A percentile compares a stretch with the other conserved stretches of the same genome.
Evolutionary conservation across 92 coral and sea anemone genomes (phyloP).

Genomic region (Zoanthus gigantus): DNA sequence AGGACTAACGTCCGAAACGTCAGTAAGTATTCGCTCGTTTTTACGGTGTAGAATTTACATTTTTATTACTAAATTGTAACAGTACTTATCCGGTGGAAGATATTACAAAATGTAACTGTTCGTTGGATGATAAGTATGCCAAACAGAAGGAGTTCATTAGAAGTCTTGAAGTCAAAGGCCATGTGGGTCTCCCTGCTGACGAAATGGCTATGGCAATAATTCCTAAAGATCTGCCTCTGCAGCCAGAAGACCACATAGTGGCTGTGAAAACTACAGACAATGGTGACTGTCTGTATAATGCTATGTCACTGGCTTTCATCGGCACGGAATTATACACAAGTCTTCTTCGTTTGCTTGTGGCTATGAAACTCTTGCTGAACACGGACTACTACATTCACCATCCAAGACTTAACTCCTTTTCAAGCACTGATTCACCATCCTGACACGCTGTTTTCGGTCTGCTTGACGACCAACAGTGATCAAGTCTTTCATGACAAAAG

Average conservation of each 20-base stretch:
- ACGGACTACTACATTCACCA: not conserved
- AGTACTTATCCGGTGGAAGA: too few species aligned
- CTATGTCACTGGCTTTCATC: not conserved
- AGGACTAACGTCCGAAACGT: too few species aligned
- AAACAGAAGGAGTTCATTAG: not conserved
- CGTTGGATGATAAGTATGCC: too few species aligned
- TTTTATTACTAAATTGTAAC: too few species aligned
- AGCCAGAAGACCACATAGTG: not conserved
- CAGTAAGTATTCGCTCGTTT: too few species aligned
- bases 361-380: not conserved
- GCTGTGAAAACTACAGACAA: not conserved
- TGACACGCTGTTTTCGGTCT: not conserved
- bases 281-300: not conserved
- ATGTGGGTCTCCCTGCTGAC: not conserved
- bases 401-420: not conserved
- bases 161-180: not conserved
- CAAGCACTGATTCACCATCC: not conserved
- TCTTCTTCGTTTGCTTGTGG: not conserved
- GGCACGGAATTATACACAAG: not conserved
- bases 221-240: not conserved
- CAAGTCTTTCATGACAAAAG: not conserved
- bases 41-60: too few species aligned
- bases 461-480: not conserved
- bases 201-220: not conserved
- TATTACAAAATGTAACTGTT: too few species aligned